Conservation (phyloP, 2,797 vertebrate species). For the Sus cebifrons region DNA sequence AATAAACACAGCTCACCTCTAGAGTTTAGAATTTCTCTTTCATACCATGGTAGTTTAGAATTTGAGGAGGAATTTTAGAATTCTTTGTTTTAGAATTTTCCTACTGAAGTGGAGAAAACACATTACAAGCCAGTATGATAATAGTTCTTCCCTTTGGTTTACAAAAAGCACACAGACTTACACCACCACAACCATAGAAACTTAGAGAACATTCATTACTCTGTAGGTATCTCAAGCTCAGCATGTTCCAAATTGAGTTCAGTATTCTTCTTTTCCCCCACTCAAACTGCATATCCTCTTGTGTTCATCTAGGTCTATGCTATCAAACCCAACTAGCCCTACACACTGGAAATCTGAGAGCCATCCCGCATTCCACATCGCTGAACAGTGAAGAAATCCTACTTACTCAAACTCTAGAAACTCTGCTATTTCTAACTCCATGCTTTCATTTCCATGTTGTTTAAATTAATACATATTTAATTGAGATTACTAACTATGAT, state of each 20-base stretch:
- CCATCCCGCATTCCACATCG: neutral
- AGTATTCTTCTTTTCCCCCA: neutral
- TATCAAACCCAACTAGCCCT: neutral
- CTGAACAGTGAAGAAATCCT: neutral
- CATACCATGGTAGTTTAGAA: neutral
- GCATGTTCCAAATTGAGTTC: neutral
- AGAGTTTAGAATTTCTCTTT: conserved; percentile 51
- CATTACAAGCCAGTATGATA: conserved; percentile 4
- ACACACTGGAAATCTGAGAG: neutral
- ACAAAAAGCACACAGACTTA: neutral
- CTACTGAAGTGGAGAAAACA: neutral
- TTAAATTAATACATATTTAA: neutral
- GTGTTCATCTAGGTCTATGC: neutral
- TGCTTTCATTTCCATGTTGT: neutral
- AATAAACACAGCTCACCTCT: neutral
- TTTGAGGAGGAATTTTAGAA: neutral
- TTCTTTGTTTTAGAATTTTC: neutral
- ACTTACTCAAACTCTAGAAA: neutral
- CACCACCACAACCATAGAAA: neutral
- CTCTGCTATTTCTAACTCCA: neutral
- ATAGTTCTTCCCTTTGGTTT: neutral
- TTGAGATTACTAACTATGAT: conserved; percentile 11
- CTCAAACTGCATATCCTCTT: neutral
- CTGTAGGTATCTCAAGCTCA: neutral
- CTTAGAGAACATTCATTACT: neutral